Percentiles rank a stretch among this genome's conserved stretches.
phyloP scores from a whole-genome alignment of 2,797 vertebrate genomes.

The Sitta carolinensis region DNA sequence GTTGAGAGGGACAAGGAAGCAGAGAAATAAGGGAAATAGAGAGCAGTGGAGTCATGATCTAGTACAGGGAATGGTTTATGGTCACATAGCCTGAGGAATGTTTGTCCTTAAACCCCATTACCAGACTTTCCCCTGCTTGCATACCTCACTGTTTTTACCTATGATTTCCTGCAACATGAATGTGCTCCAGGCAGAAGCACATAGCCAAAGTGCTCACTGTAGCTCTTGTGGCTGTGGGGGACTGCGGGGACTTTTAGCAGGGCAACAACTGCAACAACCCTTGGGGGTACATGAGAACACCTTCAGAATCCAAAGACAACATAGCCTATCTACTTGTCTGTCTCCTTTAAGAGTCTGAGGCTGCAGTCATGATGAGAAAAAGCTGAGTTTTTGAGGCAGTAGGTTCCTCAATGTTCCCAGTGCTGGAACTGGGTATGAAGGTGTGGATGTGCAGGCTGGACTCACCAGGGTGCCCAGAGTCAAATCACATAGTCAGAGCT shows the following conservation, averaged over 20 bases:
- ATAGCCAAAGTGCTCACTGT: background rate
- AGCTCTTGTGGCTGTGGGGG: background rate
- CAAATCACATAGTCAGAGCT: background rate
- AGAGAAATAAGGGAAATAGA: background rate
- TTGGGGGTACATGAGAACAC: background rate
- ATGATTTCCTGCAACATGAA: background rate
- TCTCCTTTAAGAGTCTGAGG: background rate
- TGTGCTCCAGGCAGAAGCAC: background rate
- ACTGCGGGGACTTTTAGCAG: background rate
- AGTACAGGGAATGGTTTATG: background rate
- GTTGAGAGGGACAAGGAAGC: background rate
- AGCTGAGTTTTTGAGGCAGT: background rate
- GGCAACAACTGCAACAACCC: background rate
- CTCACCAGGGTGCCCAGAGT: background rate
- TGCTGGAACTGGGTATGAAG: background rate
- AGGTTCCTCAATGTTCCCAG: background rate
- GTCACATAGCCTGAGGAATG: background rate
- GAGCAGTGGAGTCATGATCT: background rate
- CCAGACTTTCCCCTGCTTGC: background rate
- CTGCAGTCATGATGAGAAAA: background rate
- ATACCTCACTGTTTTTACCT: background rate
- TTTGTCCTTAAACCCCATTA: background rate
- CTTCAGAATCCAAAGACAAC: background rate
- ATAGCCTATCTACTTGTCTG: rapidly evolving
- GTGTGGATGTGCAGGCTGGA: background rate